Evolutionary conservation across 2,113 vertebrate genomes (phyloP).

Genomic region (Chrysochloris asiatica): DNA sequence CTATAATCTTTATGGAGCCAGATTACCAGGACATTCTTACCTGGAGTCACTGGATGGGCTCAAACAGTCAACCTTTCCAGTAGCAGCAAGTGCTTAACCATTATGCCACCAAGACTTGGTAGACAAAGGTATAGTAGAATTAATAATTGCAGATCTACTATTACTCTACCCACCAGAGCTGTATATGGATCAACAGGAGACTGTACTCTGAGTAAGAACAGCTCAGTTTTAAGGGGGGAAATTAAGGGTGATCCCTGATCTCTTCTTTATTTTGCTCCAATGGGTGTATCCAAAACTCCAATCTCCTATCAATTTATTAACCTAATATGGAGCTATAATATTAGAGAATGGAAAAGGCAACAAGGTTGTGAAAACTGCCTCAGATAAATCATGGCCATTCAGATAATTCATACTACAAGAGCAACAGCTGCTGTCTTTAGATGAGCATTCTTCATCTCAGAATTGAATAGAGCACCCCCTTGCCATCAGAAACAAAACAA

Average conservation of each 20-base stretch:
- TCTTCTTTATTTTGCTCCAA: background rate
- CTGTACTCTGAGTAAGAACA: background rate
- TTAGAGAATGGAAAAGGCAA: background rate
- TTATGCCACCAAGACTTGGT: background rate
- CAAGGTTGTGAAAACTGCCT: background rate
- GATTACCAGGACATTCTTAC: background rate
- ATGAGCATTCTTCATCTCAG: background rate
- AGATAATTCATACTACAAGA: background rate
- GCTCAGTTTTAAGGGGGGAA: slow-evolving; percentile 19
- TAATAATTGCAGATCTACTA: background rate
- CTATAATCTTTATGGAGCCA: background rate
- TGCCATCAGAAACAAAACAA: background rate
- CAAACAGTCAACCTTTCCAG: background rate
- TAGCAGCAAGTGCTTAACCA: background rate
- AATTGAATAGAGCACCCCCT: background rate
- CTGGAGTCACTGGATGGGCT: background rate
- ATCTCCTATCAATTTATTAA: background rate
- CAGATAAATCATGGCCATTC: slow-evolving; percentile 27
- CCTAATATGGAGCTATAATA: background rate
- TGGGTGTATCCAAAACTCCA: background rate
- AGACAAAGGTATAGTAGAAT: background rate
- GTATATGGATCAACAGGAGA: background rate
- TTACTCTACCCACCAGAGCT: background rate
- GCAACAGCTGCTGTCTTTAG: slow-evolving; percentile 32
- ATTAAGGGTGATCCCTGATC: background rate